These are phyloP conservation scores for Seira musarum DNA, from an alignment of 2,888 invertebrate species.

Conservation along the genomic window DNA sequence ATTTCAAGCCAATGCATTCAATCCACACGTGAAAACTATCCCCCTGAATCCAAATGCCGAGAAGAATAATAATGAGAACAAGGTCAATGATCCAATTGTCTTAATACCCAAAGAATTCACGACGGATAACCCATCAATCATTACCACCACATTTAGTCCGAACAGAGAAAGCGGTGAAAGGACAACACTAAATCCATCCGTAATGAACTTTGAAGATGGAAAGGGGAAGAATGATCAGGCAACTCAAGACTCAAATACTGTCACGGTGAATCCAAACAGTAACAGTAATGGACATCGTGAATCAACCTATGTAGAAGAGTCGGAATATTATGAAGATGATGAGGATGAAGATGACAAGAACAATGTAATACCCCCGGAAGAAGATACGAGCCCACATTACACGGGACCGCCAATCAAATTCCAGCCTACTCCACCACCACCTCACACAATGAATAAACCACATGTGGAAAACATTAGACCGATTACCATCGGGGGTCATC, in stretches of 20 bases:
- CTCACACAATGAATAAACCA: slow-evolving; percentile 63
- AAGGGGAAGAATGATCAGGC: slow-evolving; percentile 54
- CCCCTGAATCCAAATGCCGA: slow-evolving; percentile 61
- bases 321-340: slow-evolving; percentile 58
- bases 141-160: slow-evolving; percentile 24
- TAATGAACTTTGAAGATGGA: slow-evolving; percentile 47
- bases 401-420: slow-evolving; percentile 45
- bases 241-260: slow-evolving; percentile 29
- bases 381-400: slow-evolving; percentile 13
- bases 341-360: slow-evolving; percentile 56
- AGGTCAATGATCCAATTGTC: slow-evolving; percentile 52
- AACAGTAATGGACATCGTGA: slow-evolving; percentile 47
- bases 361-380: slow-evolving; percentile 39
- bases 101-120: slow-evolving; percentile 31
- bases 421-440: slow-evolving; percentile 72
- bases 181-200: slow-evolving; percentile 38
- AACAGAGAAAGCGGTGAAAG: slow-evolving; percentile 45
- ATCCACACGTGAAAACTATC: slow-evolving; percentile 58
- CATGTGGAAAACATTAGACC: slow-evolving; percentile 30
- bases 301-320: slow-evolving; percentile 54
- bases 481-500: slow-evolving; percentile 62
- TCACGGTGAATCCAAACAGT: slow-evolving; percentile 38
- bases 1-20: slow-evolving; percentile 50
- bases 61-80: slow-evolving; percentile 28
- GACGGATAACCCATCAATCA: slow-evolving; percentile 23